Evolutionary conservation across 1,140 invertebrate species (phyloP), one percentile per base, ranked within the genome.

Genomic region (Nixonia krombeini): DNA sequence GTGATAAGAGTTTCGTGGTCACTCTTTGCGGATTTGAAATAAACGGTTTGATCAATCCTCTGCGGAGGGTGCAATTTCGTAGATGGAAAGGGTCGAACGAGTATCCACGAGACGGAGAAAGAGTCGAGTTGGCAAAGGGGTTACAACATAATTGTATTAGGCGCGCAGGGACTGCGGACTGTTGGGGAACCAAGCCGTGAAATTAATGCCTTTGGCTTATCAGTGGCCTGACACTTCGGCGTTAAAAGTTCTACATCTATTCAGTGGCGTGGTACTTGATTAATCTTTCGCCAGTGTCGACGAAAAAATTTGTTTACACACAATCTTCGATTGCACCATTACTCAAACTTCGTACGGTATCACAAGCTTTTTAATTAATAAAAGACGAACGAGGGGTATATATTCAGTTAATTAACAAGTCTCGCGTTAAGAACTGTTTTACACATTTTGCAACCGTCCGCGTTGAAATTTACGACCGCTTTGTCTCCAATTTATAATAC

Each of bases 61-160:
- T 61, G 33, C 59, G 47, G 45, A 64, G 59, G 61, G 56, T 69
- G 47, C 40, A 52, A 56, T 47, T 45, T 25, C 17, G 15, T 7
- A 40, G 46, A 65, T 41, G 65, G 46, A 63, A 49, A 41, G 5
- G 28, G 13, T 26, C 28, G 25, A 16, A 16, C 23, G 13, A n/a
- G 55, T 31, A 31, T 4, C 8, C 8, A 31, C n/a, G 28, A 12
- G 8, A 31, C 65, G 41, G 62, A 61, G 37, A 46, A 69, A 70
- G 55, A 64, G 46, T 53, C 47, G 61, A 71, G 58, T 77, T 71
- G 73, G 73, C 81, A 72, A 82, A 78, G 79, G 80, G 81, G 81
- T 83, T 81, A 81, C 74, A 76, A 83, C 77, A 80, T 83, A 83
- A 83, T 83, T 83, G 80, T 81, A 83, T 83, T 83, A 83, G 79